Evolutionary conservation across 1,140 invertebrate species (phyloP).

Genomic region (Drosophila sp.): DNA sequence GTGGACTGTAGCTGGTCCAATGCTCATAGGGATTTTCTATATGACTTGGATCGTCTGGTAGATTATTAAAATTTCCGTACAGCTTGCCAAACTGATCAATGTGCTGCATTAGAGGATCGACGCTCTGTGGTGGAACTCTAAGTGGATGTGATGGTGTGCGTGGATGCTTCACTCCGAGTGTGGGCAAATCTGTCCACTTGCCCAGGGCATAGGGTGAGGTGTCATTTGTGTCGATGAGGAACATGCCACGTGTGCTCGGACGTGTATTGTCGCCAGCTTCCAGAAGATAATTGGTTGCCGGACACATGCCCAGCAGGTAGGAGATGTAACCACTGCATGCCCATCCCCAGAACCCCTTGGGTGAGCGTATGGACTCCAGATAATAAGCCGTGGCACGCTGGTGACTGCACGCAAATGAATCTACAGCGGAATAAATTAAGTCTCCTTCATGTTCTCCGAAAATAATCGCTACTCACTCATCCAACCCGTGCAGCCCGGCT

Average conservation of each 20-base stretch:
- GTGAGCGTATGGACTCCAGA: slow-evolving; percentile 89
- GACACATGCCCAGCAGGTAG: slow-evolving; percentile 86
- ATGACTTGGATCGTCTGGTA: slow-evolving; percentile 39
- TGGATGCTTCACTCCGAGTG: slow-evolving; percentile 55
- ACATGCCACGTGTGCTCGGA: slow-evolving; percentile 72
- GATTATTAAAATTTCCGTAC: slow-evolving; percentile 72
- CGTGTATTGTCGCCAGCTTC: slow-evolving; percentile 79
- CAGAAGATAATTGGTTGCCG: slow-evolving; percentile 75
- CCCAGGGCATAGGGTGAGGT: slow-evolving; percentile 78
- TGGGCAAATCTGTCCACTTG: slow-evolving; percentile 79
- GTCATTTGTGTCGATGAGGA: slow-evolving; percentile 76
- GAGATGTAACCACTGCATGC: slow-evolving; percentile 86
- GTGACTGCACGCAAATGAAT: slow-evolving; percentile 87
- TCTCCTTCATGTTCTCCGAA: not conserved
- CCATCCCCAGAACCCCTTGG: slow-evolving; percentile 89
- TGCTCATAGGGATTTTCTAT: slow-evolving; percentile 63
- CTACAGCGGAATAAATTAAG: slow-evolving; percentile 18
- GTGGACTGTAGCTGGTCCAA: slow-evolving; percentile 77
- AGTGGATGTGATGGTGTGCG: slow-evolving; percentile 18
- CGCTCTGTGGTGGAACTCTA: slow-evolving; percentile 29
- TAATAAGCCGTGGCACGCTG: slow-evolving; percentile 89
- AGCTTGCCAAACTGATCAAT: slow-evolving; percentile 82
- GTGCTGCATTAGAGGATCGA: slow-evolving; percentile 73
- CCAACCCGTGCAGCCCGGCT: slow-evolving; percentile 86
- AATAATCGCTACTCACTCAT: slow-evolving; percentile 48